Evolutionary conservation across 53 echinoderm and acorn worm genomes (phyloP), one percentile per base, ranked within the genome.

Genomic region (Paelopatides confundens): DNA sequence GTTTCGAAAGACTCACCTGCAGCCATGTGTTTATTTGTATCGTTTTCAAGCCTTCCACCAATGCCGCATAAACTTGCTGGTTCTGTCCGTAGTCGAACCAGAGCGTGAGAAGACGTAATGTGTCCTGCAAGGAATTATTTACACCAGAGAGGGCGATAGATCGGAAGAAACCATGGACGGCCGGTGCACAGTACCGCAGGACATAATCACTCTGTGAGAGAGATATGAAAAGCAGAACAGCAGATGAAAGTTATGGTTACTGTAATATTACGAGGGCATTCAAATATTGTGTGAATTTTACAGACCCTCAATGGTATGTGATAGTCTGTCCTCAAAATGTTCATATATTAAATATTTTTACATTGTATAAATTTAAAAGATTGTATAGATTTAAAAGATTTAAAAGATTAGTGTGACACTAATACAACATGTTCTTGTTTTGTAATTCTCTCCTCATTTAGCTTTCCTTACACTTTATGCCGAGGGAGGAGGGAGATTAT

Each of bases 11-110:
- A 85, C 96, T 93, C 88, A 97, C 97, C 97, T 97, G 97, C 26
- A 97, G 90, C 97, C 97, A 97, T 46, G 97, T 97, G 88, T 97
- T 95, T 62, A 97, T 97, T 87, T 97, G 97, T 5, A 97, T 92
- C 18, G 97, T 88, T 90, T 97, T 97, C 86, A 97, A 91, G 9
- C 97, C 97, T 70, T 95, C 93, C 24, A 95, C 92, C 28, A 97
- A 90, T 12, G 95, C 95, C 43, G 95, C 97, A 47, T 97, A 97
- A 18, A 97, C 97, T 69, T 95, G 93, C 35, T 90, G 91, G 66
- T 87, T 92, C 68, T 97, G 95, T 27, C 97, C 97, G 85, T 97
- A 97, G 50, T 97, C 97, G 53, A 97, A 97, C 97, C 97, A 97
- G 12, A 97, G 94, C 58, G 97, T 97, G 64, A 97, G 88, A 12